Percentiles rank a stretch among this genome's conserved stretches.
These are phyloP conservation scores for Lasioglossum morio DNA, from an alignment of 2,888 invertebrate genomes.

Conservation along the genomic window DNA sequence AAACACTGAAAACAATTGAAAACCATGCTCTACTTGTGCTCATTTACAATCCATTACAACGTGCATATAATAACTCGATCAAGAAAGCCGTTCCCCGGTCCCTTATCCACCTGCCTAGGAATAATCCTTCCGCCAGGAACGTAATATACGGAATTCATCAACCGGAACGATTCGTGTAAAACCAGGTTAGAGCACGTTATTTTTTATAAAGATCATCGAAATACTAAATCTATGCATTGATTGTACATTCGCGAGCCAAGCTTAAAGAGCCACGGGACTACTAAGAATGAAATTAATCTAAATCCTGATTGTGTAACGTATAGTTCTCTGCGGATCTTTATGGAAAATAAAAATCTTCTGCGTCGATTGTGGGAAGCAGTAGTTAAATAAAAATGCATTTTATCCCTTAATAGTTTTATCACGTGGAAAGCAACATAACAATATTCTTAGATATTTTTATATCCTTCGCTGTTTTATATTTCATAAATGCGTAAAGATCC, in stretches of 20 bases:
- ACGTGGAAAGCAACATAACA: no score
- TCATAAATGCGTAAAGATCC: no score
- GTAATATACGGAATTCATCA: constrained; percentile 37
- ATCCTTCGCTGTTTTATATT: no score
- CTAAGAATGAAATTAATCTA: no score
- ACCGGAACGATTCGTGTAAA: constrained; percentile 11
- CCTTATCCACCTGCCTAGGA: constrained; percentile 46
- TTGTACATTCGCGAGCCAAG: no score
- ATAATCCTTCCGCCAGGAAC: constrained; percentile 45
- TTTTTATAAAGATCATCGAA: not conserved
- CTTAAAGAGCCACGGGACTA: not conserved
- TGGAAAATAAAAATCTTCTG: no score
- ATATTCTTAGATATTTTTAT: no score
- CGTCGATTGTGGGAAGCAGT: no score
- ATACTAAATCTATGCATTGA: not conserved
- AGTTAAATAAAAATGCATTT: no score
- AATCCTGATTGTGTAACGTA: not conserved
- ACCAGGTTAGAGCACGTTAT: not conserved
- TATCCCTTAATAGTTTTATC: no score
- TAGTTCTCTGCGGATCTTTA: no score
- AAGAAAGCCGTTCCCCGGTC: constrained; percentile 44
- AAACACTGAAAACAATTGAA: not conserved
- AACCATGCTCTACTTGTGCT: not conserved
- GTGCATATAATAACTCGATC: constrained; percentile 16
- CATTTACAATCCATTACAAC: constrained; percentile 12